Conservation (phyloP, 2,888 invertebrate genomes). For the Drosophila stalkeri region DNA sequence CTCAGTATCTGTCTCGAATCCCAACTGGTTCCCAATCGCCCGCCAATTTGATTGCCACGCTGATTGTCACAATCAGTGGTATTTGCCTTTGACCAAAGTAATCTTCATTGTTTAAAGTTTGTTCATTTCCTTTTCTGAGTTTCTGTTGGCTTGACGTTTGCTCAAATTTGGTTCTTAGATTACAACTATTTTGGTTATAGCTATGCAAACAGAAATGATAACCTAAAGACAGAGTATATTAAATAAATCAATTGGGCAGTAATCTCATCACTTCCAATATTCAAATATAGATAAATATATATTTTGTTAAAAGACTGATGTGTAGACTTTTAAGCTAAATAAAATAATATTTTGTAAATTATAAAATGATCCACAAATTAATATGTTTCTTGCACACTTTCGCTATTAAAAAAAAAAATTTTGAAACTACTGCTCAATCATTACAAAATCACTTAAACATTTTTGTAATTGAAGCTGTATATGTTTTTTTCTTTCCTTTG, state of each 20-base stretch:
- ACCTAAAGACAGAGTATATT: constrained; percentile 11
- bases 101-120: constrained; percentile 64
- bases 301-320: no score
- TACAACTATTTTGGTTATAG: constrained; percentile 66
- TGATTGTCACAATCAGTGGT: constrained; percentile 79
- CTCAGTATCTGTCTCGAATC: constrained; percentile 24
- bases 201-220: constrained; percentile 38
- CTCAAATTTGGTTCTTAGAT: constrained; percentile 52
- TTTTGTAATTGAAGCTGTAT: no score
- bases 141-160: constrained; percentile 26
- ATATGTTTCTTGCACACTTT: no score
- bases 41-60: constrained; percentile 72
- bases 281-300: background rate
- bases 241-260: background rate
- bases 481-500: no score
- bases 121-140: constrained; percentile 18
- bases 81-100: constrained; percentile 72
- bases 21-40: constrained; percentile 26
- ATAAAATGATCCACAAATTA: no score
- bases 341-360: no score
- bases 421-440: no score
- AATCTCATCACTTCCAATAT: background rate
- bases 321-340: no score
- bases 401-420: no score
- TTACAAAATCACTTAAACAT: no score